phyloP scores from a whole-genome alignment of 2,888 invertebrate genomes.

The Candidula unifasciata region DNA sequence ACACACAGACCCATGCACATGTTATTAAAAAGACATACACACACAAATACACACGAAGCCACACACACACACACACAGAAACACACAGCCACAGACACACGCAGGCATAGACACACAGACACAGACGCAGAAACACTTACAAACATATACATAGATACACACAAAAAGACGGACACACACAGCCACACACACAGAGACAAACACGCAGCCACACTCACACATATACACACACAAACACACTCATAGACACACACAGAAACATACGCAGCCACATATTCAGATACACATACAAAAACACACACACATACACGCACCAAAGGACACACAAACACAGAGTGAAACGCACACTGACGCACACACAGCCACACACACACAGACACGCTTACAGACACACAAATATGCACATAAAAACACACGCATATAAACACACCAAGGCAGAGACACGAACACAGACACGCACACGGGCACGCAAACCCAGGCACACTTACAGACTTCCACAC shows the following conservation, averaged over 20 bases:
- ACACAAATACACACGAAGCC: not conserved
- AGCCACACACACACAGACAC: not conserved
- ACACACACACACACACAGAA: not conserved
- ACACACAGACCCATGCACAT: not conserved
- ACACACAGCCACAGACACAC: not conserved
- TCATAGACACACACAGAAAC: too few relatives aligned
- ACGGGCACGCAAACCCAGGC: not conserved
- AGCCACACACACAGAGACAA: not conserved
- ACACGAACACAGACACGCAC: too few relatives aligned
- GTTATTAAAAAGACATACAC: too few relatives aligned
- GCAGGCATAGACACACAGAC: not conserved
- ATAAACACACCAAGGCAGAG: not conserved
- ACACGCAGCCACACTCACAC: too few relatives aligned
- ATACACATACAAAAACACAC: slow-evolving; percentile 27
- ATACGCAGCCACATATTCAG: slow-evolving; percentile 17
- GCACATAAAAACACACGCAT: slow-evolving; percentile 6
- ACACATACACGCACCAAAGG: not conserved
- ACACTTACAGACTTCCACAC: slow-evolving; percentile 14
- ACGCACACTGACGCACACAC: not conserved
- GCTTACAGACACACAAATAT: too few relatives aligned
- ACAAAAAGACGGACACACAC: not conserved
- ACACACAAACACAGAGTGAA: not conserved
- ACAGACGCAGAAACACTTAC: not conserved
- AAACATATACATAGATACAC: slow-evolving; percentile 7
- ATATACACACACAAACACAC: slow-evolving; percentile 29